These are phyloP conservation scores for Sitta carolinensis DNA, from an alignment of 2,797 vertebrate species.

Conservation along the genomic window DNA sequence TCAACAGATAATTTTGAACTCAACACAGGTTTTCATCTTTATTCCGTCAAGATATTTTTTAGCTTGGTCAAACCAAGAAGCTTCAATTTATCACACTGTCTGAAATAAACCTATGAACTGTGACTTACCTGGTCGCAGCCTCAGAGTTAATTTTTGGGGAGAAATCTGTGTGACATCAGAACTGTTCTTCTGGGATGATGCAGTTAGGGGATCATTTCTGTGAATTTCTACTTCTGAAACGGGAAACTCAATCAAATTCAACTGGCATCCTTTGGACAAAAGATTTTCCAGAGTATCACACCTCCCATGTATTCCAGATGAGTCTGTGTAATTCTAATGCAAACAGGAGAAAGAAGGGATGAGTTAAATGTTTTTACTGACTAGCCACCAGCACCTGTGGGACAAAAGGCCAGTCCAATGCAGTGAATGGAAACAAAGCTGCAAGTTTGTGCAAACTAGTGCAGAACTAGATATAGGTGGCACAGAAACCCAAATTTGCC, in stretches of 20 bases:
- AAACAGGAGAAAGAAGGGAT: conserved; percentile 20
- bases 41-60: neutral
- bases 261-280: conserved; percentile 84
- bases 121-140: conserved; percentile 86
- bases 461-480: neutral
- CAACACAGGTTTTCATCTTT: neutral
- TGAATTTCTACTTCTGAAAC: conserved; percentile 80
- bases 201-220: conserved; percentile 80
- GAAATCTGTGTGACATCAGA: conserved; percentile 86
- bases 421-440: neutral
- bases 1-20: neutral
- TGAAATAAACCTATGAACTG: neutral
- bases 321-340: conserved; percentile 91
- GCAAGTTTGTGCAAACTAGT: neutral
- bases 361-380: conserved; percentile 20
- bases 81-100: neutral
- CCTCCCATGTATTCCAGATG: conserved; percentile 78
- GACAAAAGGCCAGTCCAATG: neutral
- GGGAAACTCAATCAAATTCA: conserved; percentile 84
- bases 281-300: conserved; percentile 86
- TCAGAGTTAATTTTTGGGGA: conserved; percentile 89
- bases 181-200: conserved; percentile 68
- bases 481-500: neutral
- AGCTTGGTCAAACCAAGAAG: neutral
- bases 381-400: neutral